These are phyloP conservation scores for Hippocampus zosterae DNA, from an alignment of 2,113 vertebrate species.

Conservation along the genomic window DNA sequence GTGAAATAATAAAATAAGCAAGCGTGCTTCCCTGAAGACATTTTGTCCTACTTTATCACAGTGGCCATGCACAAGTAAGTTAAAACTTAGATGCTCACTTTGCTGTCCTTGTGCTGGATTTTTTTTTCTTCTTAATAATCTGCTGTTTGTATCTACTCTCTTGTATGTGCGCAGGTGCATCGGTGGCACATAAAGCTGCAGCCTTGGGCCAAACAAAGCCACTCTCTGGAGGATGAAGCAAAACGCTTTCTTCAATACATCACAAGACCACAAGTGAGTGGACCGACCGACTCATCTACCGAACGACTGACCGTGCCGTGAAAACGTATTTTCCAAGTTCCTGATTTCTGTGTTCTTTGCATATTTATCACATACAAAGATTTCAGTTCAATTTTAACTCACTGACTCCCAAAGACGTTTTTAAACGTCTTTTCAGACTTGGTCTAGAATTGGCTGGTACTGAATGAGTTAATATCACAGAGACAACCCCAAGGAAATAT, in stretches of 20 bases:
- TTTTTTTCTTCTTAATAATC: conserved; percentile 25
- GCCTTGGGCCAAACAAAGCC: conserved; percentile 81
- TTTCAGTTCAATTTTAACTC: too few relatives aligned
- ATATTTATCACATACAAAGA: too few relatives aligned
- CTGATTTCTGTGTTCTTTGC: too few relatives aligned
- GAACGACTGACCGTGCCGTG: too few relatives aligned
- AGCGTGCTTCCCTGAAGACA: conserved; percentile 22
- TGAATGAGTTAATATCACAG: too few relatives aligned
- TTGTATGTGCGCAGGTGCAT: conserved; percentile 74
- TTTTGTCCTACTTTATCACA: conserved; percentile 46
- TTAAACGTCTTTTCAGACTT: too few relatives aligned
- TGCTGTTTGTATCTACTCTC: neutral
- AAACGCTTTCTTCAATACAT: conserved; percentile 86
- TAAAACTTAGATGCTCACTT: conserved; percentile 32
- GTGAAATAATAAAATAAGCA: neutral
- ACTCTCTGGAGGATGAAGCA: conserved; percentile 83
- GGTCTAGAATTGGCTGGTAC: too few relatives aligned
- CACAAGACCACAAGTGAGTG: conserved; percentile 81
- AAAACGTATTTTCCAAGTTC: too few relatives aligned
- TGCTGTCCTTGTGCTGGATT: conserved; percentile 28
- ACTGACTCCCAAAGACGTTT: too few relatives aligned
- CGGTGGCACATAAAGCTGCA: conserved; percentile 87
- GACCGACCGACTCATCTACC: too few relatives aligned
- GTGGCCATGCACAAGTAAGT: conserved; percentile 28
- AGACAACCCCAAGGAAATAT: too few relatives aligned